phyloP scores from a whole-genome alignment of 2,797 vertebrate species.

The Zalophus californianus region DNA sequence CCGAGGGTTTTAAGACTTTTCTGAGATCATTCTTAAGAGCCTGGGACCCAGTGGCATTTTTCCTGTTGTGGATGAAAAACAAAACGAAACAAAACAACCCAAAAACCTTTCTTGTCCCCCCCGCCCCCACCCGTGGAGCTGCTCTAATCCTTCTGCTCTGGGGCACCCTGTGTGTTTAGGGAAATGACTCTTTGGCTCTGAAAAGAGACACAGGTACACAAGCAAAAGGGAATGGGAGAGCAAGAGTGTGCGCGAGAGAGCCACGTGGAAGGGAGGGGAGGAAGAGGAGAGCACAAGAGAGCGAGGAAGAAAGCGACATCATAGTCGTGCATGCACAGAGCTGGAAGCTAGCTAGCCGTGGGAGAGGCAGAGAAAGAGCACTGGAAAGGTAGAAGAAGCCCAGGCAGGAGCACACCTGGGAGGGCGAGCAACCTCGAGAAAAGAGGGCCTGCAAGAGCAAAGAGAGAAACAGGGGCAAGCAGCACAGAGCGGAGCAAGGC shows the following conservation, averaged over 20 bases:
- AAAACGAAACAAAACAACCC: background rate
- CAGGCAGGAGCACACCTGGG: background rate
- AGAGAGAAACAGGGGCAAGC: background rate
- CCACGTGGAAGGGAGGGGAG: background rate
- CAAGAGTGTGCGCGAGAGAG: background rate
- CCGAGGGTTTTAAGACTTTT: conserved; percentile 29
- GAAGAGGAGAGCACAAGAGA: background rate
- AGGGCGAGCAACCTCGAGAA: background rate
- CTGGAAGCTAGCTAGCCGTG: background rate
- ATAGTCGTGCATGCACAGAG: background rate
- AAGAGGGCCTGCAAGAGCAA: background rate
- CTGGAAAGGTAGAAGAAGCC: background rate
- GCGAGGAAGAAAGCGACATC: background rate
- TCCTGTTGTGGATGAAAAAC: background rate
- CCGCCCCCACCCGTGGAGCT: background rate
- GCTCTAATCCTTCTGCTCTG: conserved; percentile 6
- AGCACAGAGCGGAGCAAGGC: background rate
- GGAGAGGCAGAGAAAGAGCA: background rate
- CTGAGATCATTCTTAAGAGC: conserved; percentile 23
- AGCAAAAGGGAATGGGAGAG: background rate
- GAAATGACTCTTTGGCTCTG: conserved; percentile 50
- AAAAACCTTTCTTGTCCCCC: background rate
- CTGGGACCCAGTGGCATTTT: conserved; percentile 23
- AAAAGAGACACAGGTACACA: background rate
- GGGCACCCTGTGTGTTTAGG: conserved; percentile 7